These are phyloP conservation scores for Bettongia penicillata DNA, from an alignment of 2,113 vertebrate species.

Conservation along the genomic window DNA sequence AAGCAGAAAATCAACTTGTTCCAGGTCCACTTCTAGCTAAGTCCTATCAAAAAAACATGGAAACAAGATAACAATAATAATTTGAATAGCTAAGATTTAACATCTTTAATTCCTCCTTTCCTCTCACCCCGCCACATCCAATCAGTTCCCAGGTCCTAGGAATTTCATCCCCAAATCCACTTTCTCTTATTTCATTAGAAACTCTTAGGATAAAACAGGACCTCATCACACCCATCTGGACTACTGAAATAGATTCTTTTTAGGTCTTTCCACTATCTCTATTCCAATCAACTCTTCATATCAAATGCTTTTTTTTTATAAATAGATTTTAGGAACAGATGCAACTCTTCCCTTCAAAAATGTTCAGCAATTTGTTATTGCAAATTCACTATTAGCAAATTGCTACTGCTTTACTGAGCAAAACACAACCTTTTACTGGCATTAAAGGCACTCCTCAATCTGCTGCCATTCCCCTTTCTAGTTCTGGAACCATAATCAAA, in stretches of 20 bases:
- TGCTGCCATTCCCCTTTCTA: too few species aligned
- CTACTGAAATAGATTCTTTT: too few species aligned
- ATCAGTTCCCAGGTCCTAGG: background rate
- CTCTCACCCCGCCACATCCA: background rate
- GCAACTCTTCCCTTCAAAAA: background rate
- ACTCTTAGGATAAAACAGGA: background rate
- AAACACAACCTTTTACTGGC: background rate
- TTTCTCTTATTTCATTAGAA: background rate
- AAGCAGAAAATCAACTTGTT: background rate
- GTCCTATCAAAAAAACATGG: background rate
- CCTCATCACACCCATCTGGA: background rate
- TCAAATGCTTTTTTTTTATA: background rate
- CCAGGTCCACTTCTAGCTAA: background rate
- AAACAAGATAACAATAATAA: background rate
- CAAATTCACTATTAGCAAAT: background rate
- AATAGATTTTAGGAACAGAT: background rate
- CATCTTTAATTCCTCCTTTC: background rate
- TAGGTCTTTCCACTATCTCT: background rate
- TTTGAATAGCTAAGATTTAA: background rate
- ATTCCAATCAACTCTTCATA: background rate
- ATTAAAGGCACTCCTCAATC: background rate
- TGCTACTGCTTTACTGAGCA: background rate
- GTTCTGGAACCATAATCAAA: background rate
- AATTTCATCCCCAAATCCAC: background rate
- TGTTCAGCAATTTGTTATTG: background rate